Evolutionary conservation across 2,797 vertebrate genomes (phyloP), one percentile per base, ranked within the genome.

Genomic region (Characodon lateralis): DNA sequence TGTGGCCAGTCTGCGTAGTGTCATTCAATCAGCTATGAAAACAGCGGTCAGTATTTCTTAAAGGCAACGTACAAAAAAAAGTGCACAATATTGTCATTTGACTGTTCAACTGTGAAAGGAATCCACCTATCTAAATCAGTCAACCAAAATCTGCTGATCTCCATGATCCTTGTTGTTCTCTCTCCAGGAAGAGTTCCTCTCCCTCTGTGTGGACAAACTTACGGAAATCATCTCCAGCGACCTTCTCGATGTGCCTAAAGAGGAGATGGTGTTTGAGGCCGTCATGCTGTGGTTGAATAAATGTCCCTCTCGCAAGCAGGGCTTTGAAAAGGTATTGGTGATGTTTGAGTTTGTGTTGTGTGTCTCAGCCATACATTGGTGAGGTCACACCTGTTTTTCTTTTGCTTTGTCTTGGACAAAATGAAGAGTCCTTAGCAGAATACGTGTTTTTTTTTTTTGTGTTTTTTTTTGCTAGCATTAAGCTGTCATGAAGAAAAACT

Each of bases 251-350:
- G 94, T 96, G 79, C 86, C 91, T 50, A 92, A 94, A 81, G 96
- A 96, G 89, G 96, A 96, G 90, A 88, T 93, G 0, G 96, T 95
- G 86, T 96, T 96, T 56, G 95, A 96, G 72, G 95, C 96, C 0
- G 89, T 94, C 76, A 89, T 96, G 83, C 80, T 94, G 56, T 96
- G 96, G 96, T 76, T 96, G 74, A 93, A 95, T 78, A 96, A 95
- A 91, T 94, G 92, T 71, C 43, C 87, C 16, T 89, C 93, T 16
- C 94, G 95, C 76, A 94, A 91, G 85, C 94, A 95, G 58, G 94
- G 88, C 86, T 96, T 96, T 80, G 95, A 96, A 86, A 96, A 96
- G 94, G 96, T 96, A 58, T 24, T 68, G 65, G 20, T 1, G 20
- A 6, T 1, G 10, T 65, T 65, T 71, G 8, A 31, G 13, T 71